phyloP scores from a whole-genome alignment of 2,888 invertebrate species.

The Spodoptera picta region DNA sequence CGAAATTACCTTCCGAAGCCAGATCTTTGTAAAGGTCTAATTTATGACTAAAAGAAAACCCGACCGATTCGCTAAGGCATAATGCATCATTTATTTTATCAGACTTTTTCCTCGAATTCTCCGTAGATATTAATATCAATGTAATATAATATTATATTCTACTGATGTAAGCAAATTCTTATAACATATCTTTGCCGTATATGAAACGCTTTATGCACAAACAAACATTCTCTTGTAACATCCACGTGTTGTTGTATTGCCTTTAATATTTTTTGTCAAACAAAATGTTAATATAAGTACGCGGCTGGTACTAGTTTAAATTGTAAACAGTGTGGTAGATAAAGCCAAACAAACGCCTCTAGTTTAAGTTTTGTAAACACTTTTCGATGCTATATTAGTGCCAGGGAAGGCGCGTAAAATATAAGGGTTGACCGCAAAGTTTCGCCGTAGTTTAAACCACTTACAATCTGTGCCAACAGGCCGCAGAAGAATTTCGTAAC shows the following conservation, averaged over 20 bases:
- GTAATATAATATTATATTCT: conserved; percentile 33
- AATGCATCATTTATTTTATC: conserved; percentile 30
- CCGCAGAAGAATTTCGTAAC: conserved; percentile 66
- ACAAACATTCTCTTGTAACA: conserved; percentile 1
- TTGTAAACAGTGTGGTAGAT: neutral
- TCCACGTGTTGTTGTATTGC: neutral
- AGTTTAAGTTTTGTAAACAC: conserved; percentile 14
- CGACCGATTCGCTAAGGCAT: conserved; percentile 40
- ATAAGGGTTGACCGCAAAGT: conserved; percentile 71
- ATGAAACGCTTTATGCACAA: conserved; percentile 1
- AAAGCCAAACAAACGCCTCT: conserved; percentile 7
- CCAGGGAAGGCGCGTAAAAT: conserved; percentile 55
- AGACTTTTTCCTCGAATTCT: conserved; percentile 23
- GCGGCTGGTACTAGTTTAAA: no score
- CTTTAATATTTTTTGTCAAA: no score
- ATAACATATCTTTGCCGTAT: conserved; percentile 8
- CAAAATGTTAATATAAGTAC: no score
- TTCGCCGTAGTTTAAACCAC: conserved; percentile 66
- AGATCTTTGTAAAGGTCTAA: conserved; percentile 35
- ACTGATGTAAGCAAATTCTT: conserved; percentile 27
- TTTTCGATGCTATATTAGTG: conserved; percentile 40
- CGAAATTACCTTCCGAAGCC: conserved; percentile 27
- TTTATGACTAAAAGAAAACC: conserved; percentile 45
- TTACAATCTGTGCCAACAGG: conserved; percentile 59
- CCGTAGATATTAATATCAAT: conserved; percentile 9